Conservation (phyloP, 2,888 invertebrate genomes). For the Helicoverpa assulta region DNA sequence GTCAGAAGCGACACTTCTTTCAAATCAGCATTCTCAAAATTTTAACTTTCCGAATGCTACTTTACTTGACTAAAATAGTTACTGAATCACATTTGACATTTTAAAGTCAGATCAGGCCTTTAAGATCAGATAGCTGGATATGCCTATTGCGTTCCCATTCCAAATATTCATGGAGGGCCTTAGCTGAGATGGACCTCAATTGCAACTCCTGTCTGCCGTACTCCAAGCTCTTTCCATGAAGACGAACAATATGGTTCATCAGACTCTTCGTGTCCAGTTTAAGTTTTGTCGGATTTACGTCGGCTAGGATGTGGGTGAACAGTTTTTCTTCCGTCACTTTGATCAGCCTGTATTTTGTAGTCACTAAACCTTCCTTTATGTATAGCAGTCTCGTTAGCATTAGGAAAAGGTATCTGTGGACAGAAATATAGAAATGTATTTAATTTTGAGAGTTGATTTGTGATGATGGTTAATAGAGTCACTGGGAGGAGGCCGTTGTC, state of each 20-base stretch:
- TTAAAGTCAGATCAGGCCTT: not conserved
- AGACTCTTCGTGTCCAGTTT: slow-evolving; percentile 30
- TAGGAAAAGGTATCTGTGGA: slow-evolving; percentile 33
- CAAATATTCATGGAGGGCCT: not conserved
- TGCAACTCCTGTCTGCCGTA: slow-evolving; percentile 7
- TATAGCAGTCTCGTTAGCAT: slow-evolving; percentile 1
- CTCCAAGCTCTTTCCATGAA: slow-evolving; percentile 5
- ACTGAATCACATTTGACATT: not conserved
- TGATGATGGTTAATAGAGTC: no score
- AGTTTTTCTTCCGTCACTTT: slow-evolving; percentile 25
- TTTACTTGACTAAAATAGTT: not conserved
- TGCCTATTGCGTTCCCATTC: not conserved
- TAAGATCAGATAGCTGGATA: not conserved
- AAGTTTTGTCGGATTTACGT: slow-evolving; percentile 43
- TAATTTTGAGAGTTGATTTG: no score
- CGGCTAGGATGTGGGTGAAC: slow-evolving; percentile 38
- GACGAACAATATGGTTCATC: slow-evolving; percentile 20
- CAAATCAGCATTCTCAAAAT: no score
- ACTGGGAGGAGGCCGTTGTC: no score
- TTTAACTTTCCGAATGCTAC: no score
- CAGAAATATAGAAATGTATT: not conserved
- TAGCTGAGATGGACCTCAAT: not conserved
- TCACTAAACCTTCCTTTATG: slow-evolving; percentile 33
- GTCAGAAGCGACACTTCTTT: no score
- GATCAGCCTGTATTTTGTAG: slow-evolving; percentile 43